Evolutionary conservation across 2,113 vertebrate species (phyloP), one percentile per base, ranked within the genome.

Genomic region (Mugil cephalus): DNA sequence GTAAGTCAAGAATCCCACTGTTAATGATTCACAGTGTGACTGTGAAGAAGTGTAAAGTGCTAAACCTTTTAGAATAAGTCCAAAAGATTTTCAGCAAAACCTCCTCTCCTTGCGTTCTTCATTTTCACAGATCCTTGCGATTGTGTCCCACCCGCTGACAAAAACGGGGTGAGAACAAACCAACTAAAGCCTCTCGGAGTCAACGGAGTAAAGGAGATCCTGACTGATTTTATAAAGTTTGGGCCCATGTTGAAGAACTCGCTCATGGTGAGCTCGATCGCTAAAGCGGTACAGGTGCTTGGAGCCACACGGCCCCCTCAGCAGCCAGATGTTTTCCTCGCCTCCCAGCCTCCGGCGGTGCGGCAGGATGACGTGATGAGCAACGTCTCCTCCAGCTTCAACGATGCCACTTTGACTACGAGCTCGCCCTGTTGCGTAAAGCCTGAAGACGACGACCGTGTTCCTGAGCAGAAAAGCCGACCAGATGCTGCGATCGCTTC

Each of bases 211-310:
- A 76, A 74, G 61, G 21, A 47, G 18, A 50, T 50, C 18, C n/a
- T 46, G 46, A 48, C 79, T 34, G 54, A 85, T 55, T 66, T 74
- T 61, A 46, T 89, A 7, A 82, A 75, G 77, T 87, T 85, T 79
- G 90, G 89, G 17, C 81, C 81, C 1, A 77, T 82, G 79, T 67
- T 92, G 50, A 79, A 79, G 42, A 90, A 87, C 34, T 47, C 61
- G 3, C 66, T 90, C 11, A 73, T 85, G 77, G 55, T 72, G 0
- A 70, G 42, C 68, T 89, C 91, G 21, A 72, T 88, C 13, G 42
- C 69, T 7, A 88, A 81, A 77, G 75, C 82, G 8, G 67, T 83
- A 55, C 83, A 87, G 69, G 63, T 74, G 42, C 45, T 90, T 56
- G 85, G 82, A 68, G 45, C 74, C 8, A 45, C 39, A 0, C n/a